Evolutionary conservation across 1,140 invertebrate species (phyloP).

Genomic region (Drosophila subpulchrella): DNA sequence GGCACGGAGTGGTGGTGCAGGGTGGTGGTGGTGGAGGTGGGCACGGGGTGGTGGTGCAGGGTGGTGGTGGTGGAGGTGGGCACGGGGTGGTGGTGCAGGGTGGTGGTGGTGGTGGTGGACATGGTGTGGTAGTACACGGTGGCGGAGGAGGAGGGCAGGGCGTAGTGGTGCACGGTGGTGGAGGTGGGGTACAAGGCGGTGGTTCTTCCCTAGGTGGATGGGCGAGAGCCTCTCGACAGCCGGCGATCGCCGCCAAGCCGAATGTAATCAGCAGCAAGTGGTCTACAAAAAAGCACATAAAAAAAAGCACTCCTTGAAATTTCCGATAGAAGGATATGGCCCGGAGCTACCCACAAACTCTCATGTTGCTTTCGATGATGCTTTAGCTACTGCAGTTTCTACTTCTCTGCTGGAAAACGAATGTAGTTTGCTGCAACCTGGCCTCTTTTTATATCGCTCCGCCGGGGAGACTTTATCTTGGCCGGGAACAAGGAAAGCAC

Average conservation of each 20-base stretch:
- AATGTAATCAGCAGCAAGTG: conserved; percentile 44
- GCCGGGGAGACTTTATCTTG: conserved; percentile 13
- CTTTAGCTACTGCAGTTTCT: conserved; percentile 29
- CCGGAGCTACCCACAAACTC: conserved; percentile 48
- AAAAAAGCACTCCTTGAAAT: neutral
- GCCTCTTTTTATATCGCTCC: conserved; percentile 29
- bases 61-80: neutral
- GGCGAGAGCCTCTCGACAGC: conserved; percentile 9
- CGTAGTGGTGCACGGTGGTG: neutral
- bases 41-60: conserved; percentile 1
- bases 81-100: neutral
- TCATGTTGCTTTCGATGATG: conserved; percentile 36
- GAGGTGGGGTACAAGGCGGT: neutral
- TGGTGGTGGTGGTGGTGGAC: neutral
- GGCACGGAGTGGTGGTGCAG: neutral
- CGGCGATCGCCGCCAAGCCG: conserved; percentile 40
- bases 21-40: neutral
- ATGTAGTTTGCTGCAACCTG: neutral
- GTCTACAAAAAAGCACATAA: conserved; percentile 17
- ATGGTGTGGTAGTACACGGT: neutral
- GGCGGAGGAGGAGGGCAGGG: neutral
- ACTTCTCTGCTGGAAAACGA: conserved; percentile 30
- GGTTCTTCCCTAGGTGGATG: conserved; percentile 10
- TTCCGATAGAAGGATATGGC: neutral
- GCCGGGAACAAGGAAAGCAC: conserved; percentile 5